Evolutionary conservation across 2,113 vertebrate genomes (phyloP).

Genomic region (Eurystomus gularis): DNA sequence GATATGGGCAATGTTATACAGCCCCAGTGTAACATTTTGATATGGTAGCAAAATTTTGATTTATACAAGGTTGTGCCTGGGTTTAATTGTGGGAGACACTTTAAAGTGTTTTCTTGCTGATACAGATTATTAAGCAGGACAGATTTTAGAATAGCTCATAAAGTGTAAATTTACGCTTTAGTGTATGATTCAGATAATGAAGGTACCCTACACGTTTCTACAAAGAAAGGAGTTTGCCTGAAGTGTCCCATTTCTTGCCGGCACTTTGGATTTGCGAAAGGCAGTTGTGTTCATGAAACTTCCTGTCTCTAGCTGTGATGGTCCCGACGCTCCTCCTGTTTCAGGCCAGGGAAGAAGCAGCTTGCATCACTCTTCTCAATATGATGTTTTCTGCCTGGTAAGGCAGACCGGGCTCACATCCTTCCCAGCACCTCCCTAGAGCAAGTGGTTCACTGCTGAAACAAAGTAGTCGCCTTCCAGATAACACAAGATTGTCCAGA

Average conservation of each 20-base stretch:
- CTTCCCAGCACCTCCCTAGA: neutral
- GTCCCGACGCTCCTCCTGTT: neutral
- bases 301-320: neutral
- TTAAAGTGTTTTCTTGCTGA: slow-evolving; percentile 76
- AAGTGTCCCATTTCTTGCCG: neutral
- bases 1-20: slow-evolving; percentile 77
- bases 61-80: slow-evolving; percentile 75
- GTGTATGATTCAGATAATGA: slow-evolving; percentile 50
- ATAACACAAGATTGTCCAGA: neutral
- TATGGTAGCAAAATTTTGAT: slow-evolving; percentile 85
- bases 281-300: slow-evolving; percentile 1
- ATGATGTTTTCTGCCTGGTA: fast-evolving
- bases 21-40: slow-evolving; percentile 81
- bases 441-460: neutral
- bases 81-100: slow-evolving; percentile 80
- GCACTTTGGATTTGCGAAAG: neutral
- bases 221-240: slow-evolving; percentile 14
- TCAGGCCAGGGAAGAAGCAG: neutral
- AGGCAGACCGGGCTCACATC: neutral
- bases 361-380: neutral
- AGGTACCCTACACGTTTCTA: slow-evolving; percentile 5
- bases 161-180: slow-evolving; percentile 67
- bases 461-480: neutral
- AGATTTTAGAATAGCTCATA: slow-evolving; percentile 69
- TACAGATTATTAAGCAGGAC: slow-evolving; percentile 77